These are phyloP conservation scores for Saccostrea cuccullata DNA, from an alignment of 1,140 invertebrate species.

Conservation along the genomic window DNA sequence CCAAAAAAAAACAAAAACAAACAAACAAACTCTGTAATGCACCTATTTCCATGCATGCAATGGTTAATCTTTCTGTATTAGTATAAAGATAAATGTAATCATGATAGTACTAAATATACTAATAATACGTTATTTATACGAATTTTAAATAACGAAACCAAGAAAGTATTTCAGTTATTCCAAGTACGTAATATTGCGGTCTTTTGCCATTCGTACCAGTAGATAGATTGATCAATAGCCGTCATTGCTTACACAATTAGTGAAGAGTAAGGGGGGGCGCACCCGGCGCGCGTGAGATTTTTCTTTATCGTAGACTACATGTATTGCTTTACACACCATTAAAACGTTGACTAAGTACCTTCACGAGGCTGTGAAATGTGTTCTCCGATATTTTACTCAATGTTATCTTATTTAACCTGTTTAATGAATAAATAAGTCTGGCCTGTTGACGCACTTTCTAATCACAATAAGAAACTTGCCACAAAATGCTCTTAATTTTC, in stretches of 20 bases:
- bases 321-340: not conserved
- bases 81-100: too few species aligned
- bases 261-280: not conserved
- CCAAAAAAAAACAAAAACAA: too few species aligned
- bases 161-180: not conserved
- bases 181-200: not conserved
- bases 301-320: not conserved
- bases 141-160: not conserved
- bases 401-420: constrained; percentile 9
- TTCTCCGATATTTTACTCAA: not conserved
- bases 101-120: too few species aligned
- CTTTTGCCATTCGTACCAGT: not conserved
- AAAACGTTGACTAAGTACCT: not conserved
- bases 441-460: constrained; percentile 18
- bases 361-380: not conserved
- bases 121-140: too few species aligned
- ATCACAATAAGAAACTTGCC: not conserved
- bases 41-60: too few species aligned
- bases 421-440: not conserved
- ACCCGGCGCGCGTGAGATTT: too few species aligned
- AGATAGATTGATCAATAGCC: not conserved
- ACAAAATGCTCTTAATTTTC: not conserved
- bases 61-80: too few species aligned
- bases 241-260: not conserved
- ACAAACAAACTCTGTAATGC: too few species aligned